Conservation (phyloP, 2,113 vertebrate genomes). For the Microtus montanus region DNA sequence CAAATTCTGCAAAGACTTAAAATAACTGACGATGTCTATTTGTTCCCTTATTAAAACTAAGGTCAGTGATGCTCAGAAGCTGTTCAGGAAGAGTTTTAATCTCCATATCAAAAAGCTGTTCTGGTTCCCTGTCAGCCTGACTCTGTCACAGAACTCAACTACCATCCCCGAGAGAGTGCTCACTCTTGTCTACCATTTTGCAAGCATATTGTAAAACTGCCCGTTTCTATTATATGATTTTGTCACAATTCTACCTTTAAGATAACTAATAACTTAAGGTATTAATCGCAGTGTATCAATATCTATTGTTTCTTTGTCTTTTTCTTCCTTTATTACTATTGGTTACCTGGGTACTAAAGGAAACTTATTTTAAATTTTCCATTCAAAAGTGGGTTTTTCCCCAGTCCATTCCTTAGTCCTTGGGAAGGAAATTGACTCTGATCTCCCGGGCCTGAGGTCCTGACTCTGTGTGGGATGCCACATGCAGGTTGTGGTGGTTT, state of each 20-base stretch:
- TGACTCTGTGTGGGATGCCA: neutral
- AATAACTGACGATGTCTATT: too few species aligned
- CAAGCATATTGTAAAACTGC: slow-evolving; percentile 10
- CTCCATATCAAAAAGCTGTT: neutral
- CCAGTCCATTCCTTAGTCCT: neutral
- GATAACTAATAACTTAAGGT: slow-evolving; percentile 59
- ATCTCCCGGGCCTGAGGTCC: neutral
- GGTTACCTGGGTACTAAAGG: neutral
- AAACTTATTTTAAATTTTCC: neutral
- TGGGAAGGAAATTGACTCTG: neutral
- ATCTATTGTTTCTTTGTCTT: neutral
- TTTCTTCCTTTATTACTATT: neutral
- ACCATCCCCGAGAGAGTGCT: neutral
- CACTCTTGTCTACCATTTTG: neutral
- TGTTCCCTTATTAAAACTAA: too few species aligned
- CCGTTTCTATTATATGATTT: slow-evolving; percentile 27
- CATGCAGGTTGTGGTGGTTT: neutral
- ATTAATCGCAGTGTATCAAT: slow-evolving; percentile 40
- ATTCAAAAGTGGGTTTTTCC: neutral
- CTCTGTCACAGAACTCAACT: neutral
- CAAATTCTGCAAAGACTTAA: too few species aligned
- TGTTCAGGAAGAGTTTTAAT: fast-evolving
- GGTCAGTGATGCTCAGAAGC: neutral
- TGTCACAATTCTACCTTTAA: slow-evolving; percentile 39
- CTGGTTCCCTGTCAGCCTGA: neutral